Evolutionary conservation across 2,888 invertebrate genomes (phyloP).

Genomic region (Chrysomela aeneicollis): DNA sequence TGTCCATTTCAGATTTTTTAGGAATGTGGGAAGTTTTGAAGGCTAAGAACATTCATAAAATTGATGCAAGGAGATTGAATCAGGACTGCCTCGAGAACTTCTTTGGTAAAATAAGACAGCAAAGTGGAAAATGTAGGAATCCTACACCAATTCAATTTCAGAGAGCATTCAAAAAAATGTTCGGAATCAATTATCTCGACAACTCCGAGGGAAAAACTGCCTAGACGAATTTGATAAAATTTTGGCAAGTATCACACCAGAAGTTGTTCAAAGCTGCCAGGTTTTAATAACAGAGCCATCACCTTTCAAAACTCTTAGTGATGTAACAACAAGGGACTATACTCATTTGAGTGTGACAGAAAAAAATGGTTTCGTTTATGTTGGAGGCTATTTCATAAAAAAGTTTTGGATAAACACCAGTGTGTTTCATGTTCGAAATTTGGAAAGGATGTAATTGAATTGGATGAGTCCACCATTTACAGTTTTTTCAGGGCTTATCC

Average conservation of each 20-base stretch:
- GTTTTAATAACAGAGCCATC: neutral
- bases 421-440: constrained; percentile 26
- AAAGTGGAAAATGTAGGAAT: constrained; percentile 35
- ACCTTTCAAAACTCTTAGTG: neutral
- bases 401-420: constrained; percentile 24
- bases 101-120: constrained; percentile 39
- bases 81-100: constrained; percentile 39
- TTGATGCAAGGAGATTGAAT: constrained; percentile 38
- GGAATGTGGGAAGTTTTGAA: constrained; percentile 28
- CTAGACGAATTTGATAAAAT: constrained; percentile 35
- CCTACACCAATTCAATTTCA: constrained; percentile 37
- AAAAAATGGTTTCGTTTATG: constrained; percentile 31
- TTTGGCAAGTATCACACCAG: constrained; percentile 29
- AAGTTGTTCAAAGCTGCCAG: constrained; percentile 19
- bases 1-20: constrained; percentile 21
- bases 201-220: constrained; percentile 32
- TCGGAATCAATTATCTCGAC: constrained; percentile 30
- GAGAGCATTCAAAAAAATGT: constrained; percentile 39
- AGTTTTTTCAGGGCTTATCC: constrained; percentile 31
- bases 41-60: constrained; percentile 18
- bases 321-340: constrained; percentile 27
- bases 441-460: constrained; percentile 10
- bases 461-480: constrained; percentile 17
- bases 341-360: constrained; percentile 22
- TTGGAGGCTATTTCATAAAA: constrained; percentile 30